Base-by-base conservation (phyloP, 2,888 invertebrate genomes). In the Thymelicus lineola region DNA sequence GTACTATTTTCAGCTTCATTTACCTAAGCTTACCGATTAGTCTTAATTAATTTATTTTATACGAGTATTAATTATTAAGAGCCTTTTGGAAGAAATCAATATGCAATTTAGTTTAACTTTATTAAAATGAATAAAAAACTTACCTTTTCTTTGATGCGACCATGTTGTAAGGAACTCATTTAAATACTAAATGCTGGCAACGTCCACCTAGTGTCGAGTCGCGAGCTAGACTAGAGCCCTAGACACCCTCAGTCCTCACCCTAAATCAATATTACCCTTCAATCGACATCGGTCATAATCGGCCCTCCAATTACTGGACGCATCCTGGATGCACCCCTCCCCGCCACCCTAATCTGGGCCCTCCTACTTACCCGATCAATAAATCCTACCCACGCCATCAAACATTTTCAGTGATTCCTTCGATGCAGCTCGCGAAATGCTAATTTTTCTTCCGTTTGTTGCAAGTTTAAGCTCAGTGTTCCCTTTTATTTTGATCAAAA, bases 231-330 rank as follows among this genome's bases (percentile, higher is more conserved):
- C 58, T 66, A 58, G 57, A 28, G 36, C 9, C 35, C n/a, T 1
- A n/a, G 6, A 28, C 36, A 15, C 28, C 65, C 60, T 2, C 64
- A 35, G n/a, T n/a, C 58, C 60, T 2, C 64, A 35, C 42, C 48
- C 15, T 50, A 48, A 59, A 66, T 66, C 66, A 59, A 66, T 66
- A 50, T 7, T 50, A 38, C 65, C 57, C 59, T 66, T 38, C 66
- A 66, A 59, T 66, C 50, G 42, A 50, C 28, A 59, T 50, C 59
- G 66, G 59, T 36, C 66, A 66, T 46, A 59, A n/a, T n/a, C n/a
- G n/a, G n/a, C 48, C 14, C 48, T 46, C 38, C 65, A 57, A 57
- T 57, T 65, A 65, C 55, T 45, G 35, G 57, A 7, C 62, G 64
- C 42, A 57, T 64, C 28, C 63, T 45, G 64, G 64, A 55, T 55